Evolutionary conservation across 2,113 vertebrate genomes (phyloP), one percentile per base, ranked within the genome.

Genomic region (Charadrius vociferus): DNA sequence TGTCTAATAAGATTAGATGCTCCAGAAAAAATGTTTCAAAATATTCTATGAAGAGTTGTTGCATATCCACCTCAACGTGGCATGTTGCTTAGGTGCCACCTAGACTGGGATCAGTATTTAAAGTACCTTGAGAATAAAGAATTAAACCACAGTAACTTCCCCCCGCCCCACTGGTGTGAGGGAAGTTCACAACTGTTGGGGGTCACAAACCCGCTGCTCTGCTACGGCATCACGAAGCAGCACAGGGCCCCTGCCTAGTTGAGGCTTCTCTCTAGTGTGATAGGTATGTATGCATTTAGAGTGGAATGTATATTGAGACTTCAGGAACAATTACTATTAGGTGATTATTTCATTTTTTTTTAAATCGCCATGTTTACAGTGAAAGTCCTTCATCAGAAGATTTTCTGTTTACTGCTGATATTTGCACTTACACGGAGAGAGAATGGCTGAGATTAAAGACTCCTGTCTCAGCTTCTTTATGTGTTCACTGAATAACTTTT

Each of bases 211-310:
- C 36, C 52, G 58, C 55, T 61, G 65, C 37, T 21, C 29, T 58
- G 1, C 1, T 22, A 7, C 8, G 19, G 58, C 18, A 43, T 19
- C 32, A 3, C 4, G 36, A 10, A 36, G 23, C 15, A 6, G 41
- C 22, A 26, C 15, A 17, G 37, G 41, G 62, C 55, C 55, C 11
- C 18, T 58, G 71, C 63, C 41, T 21, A 3, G 24, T 2, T 17
- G 53, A n/a, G 47, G 39, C 30, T 32, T 30, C 1, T n/a, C 37
- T 45, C 27, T 8, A 13, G 27, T 30, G 50, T 5, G 43, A 34
- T 7, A 16, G 22, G 13, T 30, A 3, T 10, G 12, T 8, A 3
- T 34, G 23, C 18, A 26, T 43, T 66, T 39, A 29, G n/a, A 47
- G 49, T 52, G 73, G 36, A 41, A 17, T 5, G 5, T 36, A 6